Base-by-base conservation (phyloP, 2,797 vertebrate species). In the Australoheros facetus region DNA sequence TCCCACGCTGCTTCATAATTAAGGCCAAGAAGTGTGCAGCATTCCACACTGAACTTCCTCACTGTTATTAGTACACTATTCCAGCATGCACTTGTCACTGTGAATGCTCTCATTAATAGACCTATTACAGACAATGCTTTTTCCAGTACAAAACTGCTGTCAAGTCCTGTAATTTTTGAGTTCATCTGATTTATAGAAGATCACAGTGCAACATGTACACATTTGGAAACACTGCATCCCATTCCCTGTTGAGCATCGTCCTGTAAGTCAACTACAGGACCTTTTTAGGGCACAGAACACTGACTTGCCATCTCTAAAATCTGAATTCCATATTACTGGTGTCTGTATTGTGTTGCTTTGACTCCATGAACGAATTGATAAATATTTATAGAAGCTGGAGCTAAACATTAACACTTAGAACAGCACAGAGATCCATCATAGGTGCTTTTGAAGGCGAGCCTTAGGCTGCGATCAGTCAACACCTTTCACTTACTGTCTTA, bases 311-410 rank as follows among this genome's bases (percentile, higher is more conserved):
- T 58, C 21, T 71, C 32, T 77, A 59, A 89, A 90, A 86, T 87
- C 30, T 0, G 86, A 88, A 82, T 87, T 88, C 74, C 79, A 79
- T 85, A 80, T 83, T 56, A 73, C 69, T 1, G 4, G 59, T 16
- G 32, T 82, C 87, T 87, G 77, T 75, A 53, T 69, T 71, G 77
- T 56, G 5, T 85, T 73, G 85, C 82, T 86, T 88, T 74, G 62
- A 83, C 88, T 85, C 83, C 87, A 79, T 86, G 89, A 88, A 81
- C 73, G 11, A 83, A 87, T 77, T 81, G 88, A 88, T 93, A 94
- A 94, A 95, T 94, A 95, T 96, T 96, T 96, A 95, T 89, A 92
- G 87, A 90, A 92, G 75, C 88, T 79, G 73, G 71, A 90, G 88
- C 90, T 91, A 86, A 94, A 94, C 92, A 93, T 93, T 92, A 94